A percentile compares a stretch with the other conserved stretches of the same genome.
These are phyloP conservation scores for Scaptomyza caliginosa DNA, from an alignment of 2,888 invertebrate species.

Conservation along the genomic window DNA sequence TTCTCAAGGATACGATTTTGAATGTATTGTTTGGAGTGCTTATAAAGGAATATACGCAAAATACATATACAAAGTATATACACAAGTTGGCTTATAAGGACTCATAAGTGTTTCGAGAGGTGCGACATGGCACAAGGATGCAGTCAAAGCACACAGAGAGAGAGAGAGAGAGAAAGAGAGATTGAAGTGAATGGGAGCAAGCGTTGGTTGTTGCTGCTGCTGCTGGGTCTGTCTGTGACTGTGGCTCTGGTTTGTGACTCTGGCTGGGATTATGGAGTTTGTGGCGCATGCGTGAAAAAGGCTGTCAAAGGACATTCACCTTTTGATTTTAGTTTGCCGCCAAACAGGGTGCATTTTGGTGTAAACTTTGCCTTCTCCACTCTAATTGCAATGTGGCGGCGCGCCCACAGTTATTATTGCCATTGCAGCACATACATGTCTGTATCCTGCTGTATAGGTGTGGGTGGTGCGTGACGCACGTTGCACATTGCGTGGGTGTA, in stretches of 20 bases:
- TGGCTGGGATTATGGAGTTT: conserved; percentile 10
- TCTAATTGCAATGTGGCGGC: conserved; percentile 70
- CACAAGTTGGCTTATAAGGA: conserved; percentile 9
- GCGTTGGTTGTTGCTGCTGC: conserved; percentile 1
- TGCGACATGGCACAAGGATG: conserved; percentile 41
- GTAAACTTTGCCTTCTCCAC: conserved; percentile 58
- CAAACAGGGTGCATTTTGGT: conserved; percentile 75
- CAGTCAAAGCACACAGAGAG: conserved; percentile 17
- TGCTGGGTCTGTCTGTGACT: conserved; percentile 3
- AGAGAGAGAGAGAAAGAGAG: too few relatives aligned
- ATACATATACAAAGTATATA: background rate
- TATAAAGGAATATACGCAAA: background rate
- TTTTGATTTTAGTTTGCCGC: conserved; percentile 65
- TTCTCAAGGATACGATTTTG: background rate
- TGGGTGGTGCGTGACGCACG: background rate
- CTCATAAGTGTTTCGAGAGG: conserved; percentile 25
- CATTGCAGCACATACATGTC: background rate
- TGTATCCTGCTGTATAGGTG: background rate
- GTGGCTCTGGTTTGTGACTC: conserved; percentile 5
- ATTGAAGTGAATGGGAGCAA: background rate
- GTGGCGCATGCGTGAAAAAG: conserved; percentile 62
- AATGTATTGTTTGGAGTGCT: background rate
- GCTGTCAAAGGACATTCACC: conserved; percentile 72
- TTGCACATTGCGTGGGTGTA: background rate
- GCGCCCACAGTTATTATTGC: conserved; percentile 51